Percentiles rank a stretch among this genome's conserved stretches.
These are phyloP conservation scores for Teleopsis dalmanni DNA, from an alignment of 1,140 invertebrate genomes.

Conservation along the genomic window DNA sequence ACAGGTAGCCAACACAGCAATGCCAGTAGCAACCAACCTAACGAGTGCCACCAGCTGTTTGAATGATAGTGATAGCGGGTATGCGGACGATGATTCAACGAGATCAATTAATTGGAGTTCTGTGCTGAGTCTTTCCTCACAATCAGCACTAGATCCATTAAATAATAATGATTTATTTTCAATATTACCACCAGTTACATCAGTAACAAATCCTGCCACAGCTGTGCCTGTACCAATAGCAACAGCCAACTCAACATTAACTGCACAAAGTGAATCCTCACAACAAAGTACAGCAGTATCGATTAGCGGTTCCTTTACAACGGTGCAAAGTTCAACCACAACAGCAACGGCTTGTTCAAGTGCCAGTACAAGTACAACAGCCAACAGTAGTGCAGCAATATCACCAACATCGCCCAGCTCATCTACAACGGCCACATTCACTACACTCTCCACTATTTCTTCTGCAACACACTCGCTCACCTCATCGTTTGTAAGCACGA, in stretches of 20 bases:
- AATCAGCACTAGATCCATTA: conserved; percentile 73
- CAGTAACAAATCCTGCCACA: conserved; percentile 25
- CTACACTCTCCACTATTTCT: conserved; percentile 37
- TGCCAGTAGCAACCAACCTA: conserved; percentile 18
- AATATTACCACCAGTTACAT: conserved; percentile 31
- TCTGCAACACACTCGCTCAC: conserved; percentile 37
- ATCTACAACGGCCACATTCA: conserved; percentile 36
- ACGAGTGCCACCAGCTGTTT: conserved; percentile 40
- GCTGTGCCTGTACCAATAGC: conserved; percentile 29
- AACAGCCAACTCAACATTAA: conserved; percentile 13
- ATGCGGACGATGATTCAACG: conserved; percentile 67
- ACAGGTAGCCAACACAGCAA: background rate
- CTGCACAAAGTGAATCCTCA: conserved; percentile 5
- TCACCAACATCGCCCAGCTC: conserved; percentile 10
- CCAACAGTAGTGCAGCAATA: conserved; percentile 4
- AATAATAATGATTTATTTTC: conserved; percentile 68
- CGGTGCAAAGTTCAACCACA: background rate
- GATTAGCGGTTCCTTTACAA: conserved; percentile 36
- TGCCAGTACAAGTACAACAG: conserved; percentile 14
- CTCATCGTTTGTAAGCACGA: conserved; percentile 30
- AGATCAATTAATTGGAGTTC: conserved; percentile 84
- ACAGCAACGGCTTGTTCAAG: background rate
- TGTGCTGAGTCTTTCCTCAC: conserved; percentile 74
- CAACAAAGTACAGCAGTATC: conserved; percentile 19
- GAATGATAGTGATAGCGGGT: conserved; percentile 63